A percentile compares a stretch with the other conserved stretches of the same genome.
Conservation (phyloP, 2,113 vertebrate genomes). For the Thunnus maccoyii region DNA sequence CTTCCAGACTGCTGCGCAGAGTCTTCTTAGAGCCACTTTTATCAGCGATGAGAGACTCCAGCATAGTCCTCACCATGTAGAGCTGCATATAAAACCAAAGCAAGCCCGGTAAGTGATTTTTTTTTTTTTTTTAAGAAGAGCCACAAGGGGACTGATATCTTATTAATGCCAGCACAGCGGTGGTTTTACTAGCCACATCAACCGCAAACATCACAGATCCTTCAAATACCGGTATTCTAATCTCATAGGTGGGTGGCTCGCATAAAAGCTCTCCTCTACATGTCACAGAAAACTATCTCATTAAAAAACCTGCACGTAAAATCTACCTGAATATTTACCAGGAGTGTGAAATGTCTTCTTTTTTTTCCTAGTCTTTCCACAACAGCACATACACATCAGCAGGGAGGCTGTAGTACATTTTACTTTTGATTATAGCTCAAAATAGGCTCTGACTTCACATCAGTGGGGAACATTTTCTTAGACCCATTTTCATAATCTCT, state of each 20-base stretch:
- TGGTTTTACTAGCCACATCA: neutral
- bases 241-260: neutral
- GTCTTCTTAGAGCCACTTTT: constrained; percentile 99
- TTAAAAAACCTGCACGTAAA: neutral
- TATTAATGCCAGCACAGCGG: neutral
- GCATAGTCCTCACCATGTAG: constrained; percentile 99
- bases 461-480: neutral
- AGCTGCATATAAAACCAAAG: constrained; percentile 82
- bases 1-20: constrained; percentile 94
- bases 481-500: neutral
- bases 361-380: neutral
- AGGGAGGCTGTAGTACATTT: neutral
- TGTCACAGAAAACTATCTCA: neutral
- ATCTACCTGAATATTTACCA: neutral
- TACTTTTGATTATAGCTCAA: neutral
- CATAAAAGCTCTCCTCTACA: neutral
- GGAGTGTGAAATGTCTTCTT: neutral
- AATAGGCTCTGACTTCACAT: neutral
- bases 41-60: constrained; percentile 97
- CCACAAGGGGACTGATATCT: neutral
- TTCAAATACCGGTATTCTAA: neutral
- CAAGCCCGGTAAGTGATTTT: neutral
- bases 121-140: too few species aligned
- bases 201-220: neutral
- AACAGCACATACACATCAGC: neutral